Base-by-base conservation (phyloP, 2,113 vertebrate genomes). In the Bostrychus sinensis region DNA sequence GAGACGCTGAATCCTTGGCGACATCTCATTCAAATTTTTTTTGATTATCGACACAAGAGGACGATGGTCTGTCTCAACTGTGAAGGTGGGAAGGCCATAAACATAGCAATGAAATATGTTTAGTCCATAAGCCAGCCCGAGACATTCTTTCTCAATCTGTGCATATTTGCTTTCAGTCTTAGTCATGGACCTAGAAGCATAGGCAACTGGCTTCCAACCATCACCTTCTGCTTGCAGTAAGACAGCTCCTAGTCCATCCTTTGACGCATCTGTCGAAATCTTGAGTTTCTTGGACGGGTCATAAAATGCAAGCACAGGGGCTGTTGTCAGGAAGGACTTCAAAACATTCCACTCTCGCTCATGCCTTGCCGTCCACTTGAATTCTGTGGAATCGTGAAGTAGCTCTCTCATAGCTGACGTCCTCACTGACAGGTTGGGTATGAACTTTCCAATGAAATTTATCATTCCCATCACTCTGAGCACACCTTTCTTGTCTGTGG, bases 371-470 rank as follows among this genome's bases (percentile, higher is more conserved):
- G 26, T 60, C 26, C 41, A 60, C 14, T 22, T 16, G 3, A 60
- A 60, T 2, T 34, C 58, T 7, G 4, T 22, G 0, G 19, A 32
- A 22, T 60, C 26, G 14, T 34, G 41, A 7, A 60, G 17, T 0
- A 46, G 28, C 8, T 45, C 41, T 34, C 58, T 46, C n/a, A 60
- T 5, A 2, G 42, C n/a, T 42, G 26, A 19, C 2, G 17, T 60
- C 34, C 13, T 60, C 28, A 9, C 1, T 20, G 41, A 45, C 2
- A 60, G 1, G 6, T 34, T 30, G 7, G 58, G 41, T 8, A 60
- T 60, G 12, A 60, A 60, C 28, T 60, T 60, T 7, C 58, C 41
- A 16, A 60, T 16, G 20, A 60, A 60, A 12, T 60, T 34, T 0
- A 46, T 34, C 58, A 59, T 59, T 3, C 56, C 56, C 17, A 43